phyloP scores from a whole-genome alignment of 1,140 invertebrate genomes.

The Conus betulinus region DNA sequence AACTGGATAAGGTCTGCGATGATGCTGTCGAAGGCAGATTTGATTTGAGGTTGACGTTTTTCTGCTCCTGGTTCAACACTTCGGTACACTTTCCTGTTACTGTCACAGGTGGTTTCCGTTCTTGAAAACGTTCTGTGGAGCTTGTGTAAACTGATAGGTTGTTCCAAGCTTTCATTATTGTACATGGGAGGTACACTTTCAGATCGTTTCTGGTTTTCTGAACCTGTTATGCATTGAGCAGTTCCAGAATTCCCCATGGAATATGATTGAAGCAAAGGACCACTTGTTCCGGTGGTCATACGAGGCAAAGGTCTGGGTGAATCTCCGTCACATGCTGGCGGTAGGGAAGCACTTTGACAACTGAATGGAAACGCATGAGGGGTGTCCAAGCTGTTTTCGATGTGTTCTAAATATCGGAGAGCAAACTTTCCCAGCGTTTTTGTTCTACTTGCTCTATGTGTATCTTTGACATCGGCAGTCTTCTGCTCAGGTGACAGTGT shows the following conservation, averaged over 20 bases:
- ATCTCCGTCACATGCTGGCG: background rate
- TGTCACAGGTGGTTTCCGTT: no score
- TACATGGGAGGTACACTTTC: background rate
- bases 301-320: background rate
- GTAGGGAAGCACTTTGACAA: background rate
- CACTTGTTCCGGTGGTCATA: background rate
- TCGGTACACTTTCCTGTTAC: background rate
- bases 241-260: no score
- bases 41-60: background rate
- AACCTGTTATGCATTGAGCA: no score
- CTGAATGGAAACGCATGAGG: background rate
- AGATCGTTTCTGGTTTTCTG: background rate
- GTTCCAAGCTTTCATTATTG: background rate
- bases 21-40: background rate
- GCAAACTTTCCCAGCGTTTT: background rate
- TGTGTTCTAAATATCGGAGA: slow-evolving; percentile 25
- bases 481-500: background rate
- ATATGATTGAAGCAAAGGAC: no score
- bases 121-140: no score
- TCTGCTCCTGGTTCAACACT: background rate
- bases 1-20: background rate
- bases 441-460: background rate
- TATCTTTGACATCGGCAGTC: background rate
- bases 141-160: no score
- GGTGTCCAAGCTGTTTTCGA: background rate